Evolutionary conservation across 1,140 invertebrate species (phyloP).

Genomic region (Megalonaias nervosa): DNA sequence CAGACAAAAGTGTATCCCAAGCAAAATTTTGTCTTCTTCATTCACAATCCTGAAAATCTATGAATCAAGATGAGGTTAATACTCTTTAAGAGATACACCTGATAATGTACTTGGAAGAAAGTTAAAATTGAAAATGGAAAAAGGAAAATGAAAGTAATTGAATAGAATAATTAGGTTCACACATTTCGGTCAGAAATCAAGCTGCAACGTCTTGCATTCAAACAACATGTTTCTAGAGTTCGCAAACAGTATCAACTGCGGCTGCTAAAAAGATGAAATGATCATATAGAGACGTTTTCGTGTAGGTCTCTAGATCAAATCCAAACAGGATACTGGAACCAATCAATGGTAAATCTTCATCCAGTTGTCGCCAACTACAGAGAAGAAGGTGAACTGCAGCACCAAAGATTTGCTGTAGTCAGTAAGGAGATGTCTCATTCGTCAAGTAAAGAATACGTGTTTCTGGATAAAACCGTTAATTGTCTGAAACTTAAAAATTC

Average conservation of each 20-base stretch:
- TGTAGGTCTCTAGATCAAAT: constrained; percentile 35
- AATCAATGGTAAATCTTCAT: constrained; percentile 26
- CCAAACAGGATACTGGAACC: constrained; percentile 36
- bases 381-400: constrained; percentile 7
- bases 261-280: neutral
- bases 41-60: constrained; percentile 8
- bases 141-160: constrained; percentile 19
- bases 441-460: constrained; percentile 17
- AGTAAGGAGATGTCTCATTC: constrained; percentile 20
- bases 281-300: constrained; percentile 25
- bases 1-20: constrained; percentile 6
- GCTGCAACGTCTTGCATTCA: neutral
- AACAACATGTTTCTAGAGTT: constrained; percentile 17
- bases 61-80: constrained; percentile 15
- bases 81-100: neutral
- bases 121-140: constrained; percentile 21
- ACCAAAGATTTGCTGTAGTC: constrained; percentile 30
- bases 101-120: constrained; percentile 13
- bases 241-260: constrained; percentile 27
- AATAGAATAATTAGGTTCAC: neutral
- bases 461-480: constrained; percentile 19
- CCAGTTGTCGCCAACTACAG: constrained; percentile 30
- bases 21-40: constrained; percentile 16
- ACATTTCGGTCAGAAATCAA: constrained; percentile 10
- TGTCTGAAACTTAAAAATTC: constrained; percentile 4